Evolutionary conservation across 2,888 invertebrate species (phyloP), one percentile per base, ranked within the genome.

Genomic region (Trichopoda pennipes): DNA sequence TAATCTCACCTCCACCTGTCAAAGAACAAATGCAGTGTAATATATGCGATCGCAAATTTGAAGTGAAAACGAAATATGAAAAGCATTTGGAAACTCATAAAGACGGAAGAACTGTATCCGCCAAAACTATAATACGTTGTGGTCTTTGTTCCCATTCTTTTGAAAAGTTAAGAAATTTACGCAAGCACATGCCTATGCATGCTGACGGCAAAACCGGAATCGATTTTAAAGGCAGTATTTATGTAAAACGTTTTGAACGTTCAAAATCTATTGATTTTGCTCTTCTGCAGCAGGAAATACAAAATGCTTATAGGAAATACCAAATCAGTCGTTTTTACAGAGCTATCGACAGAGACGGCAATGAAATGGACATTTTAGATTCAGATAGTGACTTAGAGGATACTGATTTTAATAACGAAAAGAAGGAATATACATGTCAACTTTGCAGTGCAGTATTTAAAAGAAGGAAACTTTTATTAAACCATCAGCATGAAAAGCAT

Each of bases 1-100:
- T 55, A 35, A 78, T 38, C 3, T 14, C 14, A 53, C 38, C 51
- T 12, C 16, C 38, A 28, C 23, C 68, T 10, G 14, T 12, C 14
- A 78, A 70, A 9, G 78, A 80, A n/a, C n/a, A 76, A 19, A 92
- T 91, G 84, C 91, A 92, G 38, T 94, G 94, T 86, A 92, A 92
- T 38, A 85, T 86, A n/a, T 90, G 90, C 47, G 86, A 85, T n/a
- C 89, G 90, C 70, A 87, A 88, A 0, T 90, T 89, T 53, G 87
- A 88, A 3, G 88, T 88, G 85, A 86, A 86, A 19, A 88, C 89
- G 2, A 90, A 90, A 78, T 85, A 89, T 79, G 86, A 86, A 60
- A 88, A 89, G 1, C 90, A 90, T 72, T 86, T 87, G 9, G 86
- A 86, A 23, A 84, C 84, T 0, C 90, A 90, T 72, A 91, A 91